Evolutionary conservation across 2,888 invertebrate genomes (phyloP).

Genomic region (Metellina segmentata): DNA sequence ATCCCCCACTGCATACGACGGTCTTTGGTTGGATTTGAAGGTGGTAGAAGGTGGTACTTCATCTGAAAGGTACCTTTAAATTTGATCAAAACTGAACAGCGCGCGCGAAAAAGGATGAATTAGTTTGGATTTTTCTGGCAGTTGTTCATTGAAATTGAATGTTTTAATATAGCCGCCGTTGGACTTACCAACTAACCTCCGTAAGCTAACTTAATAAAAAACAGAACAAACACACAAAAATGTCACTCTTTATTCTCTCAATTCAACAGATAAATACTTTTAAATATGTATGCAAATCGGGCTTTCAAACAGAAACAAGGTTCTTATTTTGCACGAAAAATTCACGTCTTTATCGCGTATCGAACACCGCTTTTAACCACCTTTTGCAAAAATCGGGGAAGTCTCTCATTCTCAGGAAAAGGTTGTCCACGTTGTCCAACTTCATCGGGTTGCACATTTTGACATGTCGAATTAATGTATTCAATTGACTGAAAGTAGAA

Average conservation of each 20-base stretch:
- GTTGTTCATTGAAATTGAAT: too few relatives aligned
- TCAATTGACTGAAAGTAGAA: conserved; percentile 20
- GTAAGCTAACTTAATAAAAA: background rate
- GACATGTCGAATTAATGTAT: conserved; percentile 44
- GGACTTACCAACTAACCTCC: too few relatives aligned
- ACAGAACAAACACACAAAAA: background rate
- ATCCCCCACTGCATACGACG: too few relatives aligned
- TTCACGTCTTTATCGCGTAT: background rate
- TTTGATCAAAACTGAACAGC: too few relatives aligned
- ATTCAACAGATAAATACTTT: background rate
- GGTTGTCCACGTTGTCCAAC: background rate
- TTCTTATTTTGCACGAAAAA: background rate
- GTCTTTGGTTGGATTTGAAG: too few relatives aligned
- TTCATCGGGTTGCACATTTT: too few relatives aligned
- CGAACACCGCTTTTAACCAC: background rate
- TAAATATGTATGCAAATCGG: background rate
- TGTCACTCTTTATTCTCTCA: background rate
- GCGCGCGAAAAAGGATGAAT: too few relatives aligned
- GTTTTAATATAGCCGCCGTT: too few relatives aligned
- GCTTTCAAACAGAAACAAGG: background rate
- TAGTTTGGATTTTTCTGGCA: too few relatives aligned
- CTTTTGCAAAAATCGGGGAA: background rate
- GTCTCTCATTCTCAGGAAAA: background rate
- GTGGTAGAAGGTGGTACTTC: too few relatives aligned
- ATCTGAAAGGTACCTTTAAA: too few relatives aligned